Conservation (phyloP, 2,888 invertebrate genomes). For the Lacanobia oleracea region DNA sequence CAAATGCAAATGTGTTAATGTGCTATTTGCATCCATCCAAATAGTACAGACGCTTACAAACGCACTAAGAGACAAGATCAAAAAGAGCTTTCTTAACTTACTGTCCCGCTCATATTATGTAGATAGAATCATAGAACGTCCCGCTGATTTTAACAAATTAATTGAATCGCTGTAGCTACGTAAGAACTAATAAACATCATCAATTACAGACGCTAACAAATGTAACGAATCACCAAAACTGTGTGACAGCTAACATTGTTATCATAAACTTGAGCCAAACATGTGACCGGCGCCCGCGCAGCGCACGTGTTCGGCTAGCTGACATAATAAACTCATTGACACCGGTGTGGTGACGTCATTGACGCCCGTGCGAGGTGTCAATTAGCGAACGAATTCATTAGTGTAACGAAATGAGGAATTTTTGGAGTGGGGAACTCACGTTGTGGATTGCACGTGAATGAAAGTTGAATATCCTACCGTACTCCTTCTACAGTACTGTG, state of each 20-base stretch:
- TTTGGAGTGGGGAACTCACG: slow-evolving; percentile 12
- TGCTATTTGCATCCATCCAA: too few species aligned
- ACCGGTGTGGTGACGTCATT: slow-evolving; percentile 45
- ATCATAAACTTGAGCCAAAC: slow-evolving; percentile 45
- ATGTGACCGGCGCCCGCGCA: slow-evolving; percentile 53
- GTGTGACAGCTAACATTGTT: slow-evolving; percentile 49
- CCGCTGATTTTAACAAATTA: not conserved
- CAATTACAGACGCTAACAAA: slow-evolving; percentile 30
- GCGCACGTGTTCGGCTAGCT: slow-evolving; percentile 55
- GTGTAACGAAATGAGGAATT: not conserved
- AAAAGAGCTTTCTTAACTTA: not conserved
- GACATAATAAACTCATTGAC: slow-evolving; percentile 62
- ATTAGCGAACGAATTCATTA: slow-evolving; percentile 28
- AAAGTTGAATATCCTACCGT: not conserved
- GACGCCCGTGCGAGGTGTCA: slow-evolving; percentile 13
- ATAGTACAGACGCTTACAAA: slow-evolving; percentile 30
- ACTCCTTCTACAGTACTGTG: too few species aligned
- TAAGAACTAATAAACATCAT: slow-evolving; percentile 9
- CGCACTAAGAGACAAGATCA: not conserved
- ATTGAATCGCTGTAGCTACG: not conserved
- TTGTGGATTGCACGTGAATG: slow-evolving; percentile 18
- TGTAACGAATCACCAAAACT: slow-evolving; percentile 43
- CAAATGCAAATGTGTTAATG: too few species aligned
- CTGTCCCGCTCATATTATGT: not conserved
- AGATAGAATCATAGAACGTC: too few species aligned